Base-by-base conservation (phyloP, 2,797 vertebrate genomes). In the Salmo trutta region DNA sequence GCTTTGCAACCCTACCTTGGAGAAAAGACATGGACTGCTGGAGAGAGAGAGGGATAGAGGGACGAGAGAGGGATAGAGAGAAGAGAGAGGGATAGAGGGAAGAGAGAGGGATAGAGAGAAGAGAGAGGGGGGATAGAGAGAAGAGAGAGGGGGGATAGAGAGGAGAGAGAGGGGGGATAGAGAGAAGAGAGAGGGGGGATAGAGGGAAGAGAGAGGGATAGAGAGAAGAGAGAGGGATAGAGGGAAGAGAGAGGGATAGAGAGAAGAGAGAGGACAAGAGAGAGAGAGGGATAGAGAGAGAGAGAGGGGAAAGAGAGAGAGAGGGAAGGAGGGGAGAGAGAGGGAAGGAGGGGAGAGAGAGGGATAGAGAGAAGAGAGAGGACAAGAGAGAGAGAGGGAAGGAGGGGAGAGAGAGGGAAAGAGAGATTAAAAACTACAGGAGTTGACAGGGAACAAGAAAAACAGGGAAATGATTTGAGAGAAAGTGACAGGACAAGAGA, bases 281-380 rank as follows among this genome's bases (percentile, higher is more conserved):
- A 24, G 24, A 24, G 24, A 24, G 24, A 24, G 24, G 24, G 24
- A 24, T n/a, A n/a, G n/a, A n/a, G 24, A 1, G 24, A 41, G 27
- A 62, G 31, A 1, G 51, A 78, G 70, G 65, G 33, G n/a, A n/a
- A n/a, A n/a, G 24, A 1, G 24, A 41, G 27, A 62, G 31, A 1
- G 51, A 78, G 70, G 65, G 33, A 78, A 69, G 70, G 75, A 41
- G 41, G 29, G 15, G 2, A 27, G 24, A 41, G 15, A 33, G 19
- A 19, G 33, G 52, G 27, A 24, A 33, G 7, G 51, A 33, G 68
- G n/a, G n/a, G 24, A 24, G 24, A 24, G 24, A 24, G 24, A 24
- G 24, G 24, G 24, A 24, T n/a, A n/a, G n/a, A n/a, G n/a, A n/a
- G n/a, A n/a, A n/a, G n/a, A n/a, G n/a, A n/a, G n/a, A n/a, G n/a